phyloP scores from a whole-genome alignment of 2,888 invertebrate genomes.

The Baccha elongata region DNA sequence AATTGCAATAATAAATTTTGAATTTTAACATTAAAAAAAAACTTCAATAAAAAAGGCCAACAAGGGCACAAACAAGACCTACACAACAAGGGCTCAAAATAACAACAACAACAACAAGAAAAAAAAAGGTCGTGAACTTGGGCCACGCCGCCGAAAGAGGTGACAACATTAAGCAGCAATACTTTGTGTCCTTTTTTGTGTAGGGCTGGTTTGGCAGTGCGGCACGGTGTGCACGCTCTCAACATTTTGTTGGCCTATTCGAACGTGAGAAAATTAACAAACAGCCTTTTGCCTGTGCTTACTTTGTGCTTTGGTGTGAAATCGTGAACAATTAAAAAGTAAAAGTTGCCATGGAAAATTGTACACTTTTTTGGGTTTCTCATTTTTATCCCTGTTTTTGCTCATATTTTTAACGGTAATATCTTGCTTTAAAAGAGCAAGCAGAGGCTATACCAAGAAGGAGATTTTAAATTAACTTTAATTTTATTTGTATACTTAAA shows the following conservation, averaged over 20 bases:
- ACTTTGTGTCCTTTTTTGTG: slow-evolving; percentile 62
- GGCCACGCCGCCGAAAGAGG: slow-evolving; percentile 51
- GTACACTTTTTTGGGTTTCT: slow-evolving; percentile 50
- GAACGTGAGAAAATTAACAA: slow-evolving; percentile 70
- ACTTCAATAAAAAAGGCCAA: neutral
- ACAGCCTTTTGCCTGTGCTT: slow-evolving; percentile 33
- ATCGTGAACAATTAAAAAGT: slow-evolving; percentile 70
- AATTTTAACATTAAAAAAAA: slow-evolving; percentile 59
- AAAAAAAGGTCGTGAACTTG: slow-evolving; percentile 59
- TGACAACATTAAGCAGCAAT: slow-evolving; percentile 72
- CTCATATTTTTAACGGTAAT: slow-evolving; percentile 18
- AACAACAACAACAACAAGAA: neutral
- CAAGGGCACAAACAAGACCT: slow-evolving; percentile 40
- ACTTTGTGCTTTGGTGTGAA: slow-evolving; percentile 66
- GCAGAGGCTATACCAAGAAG: neutral
- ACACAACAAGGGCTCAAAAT: neutral
- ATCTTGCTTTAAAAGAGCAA: slow-evolving; percentile 30
- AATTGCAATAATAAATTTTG: slow-evolving; percentile 66
- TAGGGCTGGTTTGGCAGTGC: neutral
- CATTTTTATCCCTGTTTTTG: slow-evolving; percentile 52
- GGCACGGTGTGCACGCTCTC: neutral
- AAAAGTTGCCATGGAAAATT: slow-evolving; percentile 55
- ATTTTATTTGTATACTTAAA: slow-evolving; percentile 6
- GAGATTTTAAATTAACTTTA: slow-evolving; percentile 51
- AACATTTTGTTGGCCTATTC: slow-evolving; percentile 32